Base-by-base conservation (phyloP, 2,888 invertebrate genomes). In the Tiliacea citrago region DNA sequence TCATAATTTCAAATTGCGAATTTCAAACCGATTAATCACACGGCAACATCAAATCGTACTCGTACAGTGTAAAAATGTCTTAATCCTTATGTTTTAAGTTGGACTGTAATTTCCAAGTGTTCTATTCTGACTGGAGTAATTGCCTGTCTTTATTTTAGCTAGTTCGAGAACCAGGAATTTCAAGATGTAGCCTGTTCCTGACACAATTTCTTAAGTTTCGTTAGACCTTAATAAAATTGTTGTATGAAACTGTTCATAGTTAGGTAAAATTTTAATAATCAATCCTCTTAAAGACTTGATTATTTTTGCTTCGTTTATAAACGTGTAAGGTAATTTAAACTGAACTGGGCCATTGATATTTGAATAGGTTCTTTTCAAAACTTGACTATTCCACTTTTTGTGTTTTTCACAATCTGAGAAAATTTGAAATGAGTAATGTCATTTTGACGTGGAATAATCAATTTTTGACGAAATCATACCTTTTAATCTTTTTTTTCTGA, bases 81-180 rank as follows among this genome's bases (percentile, higher is more conserved):
- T 24, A 55, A 72, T 53, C n/a, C 82, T 68, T 68, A 72, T 62
- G 77, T 77, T 69, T 82, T 55, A 73, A 82, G 66, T 77, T 73
- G 53, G 69, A 55, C 55, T 72, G 73, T 73, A 82, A 82, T 67
- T 82, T 77, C 58, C 53, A 82, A 77, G 78, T 53, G 55, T 82
- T 82, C 68, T 62, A 73, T 82, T 77, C 72, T 71, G 55, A n/a
- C 70, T 42, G 42, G 45, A 71, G 71, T 81, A 82, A 81, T 81
- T 81, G 77, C 72, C 78, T 68, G 68, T 77, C 68, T 77, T 68
- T 69, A 76, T 73, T 73, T 66, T 80, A 66, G 73, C 77, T 66
- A 66, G 74, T 77, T 80, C 45, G 21, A 62, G 51, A 57, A 73
- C 49, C 39, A 62, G 35, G 47, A 70, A 53, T 72, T 21, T 55